Percentiles rank a stretch among this genome's conserved stretches.
Conservation (phyloP, 2,113 vertebrate species). For the Myodes glareolus region DNA sequence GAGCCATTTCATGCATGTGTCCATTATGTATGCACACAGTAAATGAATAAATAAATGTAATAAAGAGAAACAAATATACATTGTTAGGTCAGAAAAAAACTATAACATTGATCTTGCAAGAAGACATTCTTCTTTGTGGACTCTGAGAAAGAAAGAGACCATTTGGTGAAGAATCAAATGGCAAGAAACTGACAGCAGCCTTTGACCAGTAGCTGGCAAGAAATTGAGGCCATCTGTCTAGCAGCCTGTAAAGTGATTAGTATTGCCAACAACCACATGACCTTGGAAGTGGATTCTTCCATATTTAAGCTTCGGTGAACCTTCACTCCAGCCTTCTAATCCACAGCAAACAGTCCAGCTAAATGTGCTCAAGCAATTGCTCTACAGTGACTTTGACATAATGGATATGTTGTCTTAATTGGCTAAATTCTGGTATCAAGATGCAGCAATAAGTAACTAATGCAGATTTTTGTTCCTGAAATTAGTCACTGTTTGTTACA, state of each 20-base stretch:
- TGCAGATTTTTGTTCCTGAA: background rate
- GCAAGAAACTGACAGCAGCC: background rate
- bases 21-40: background rate
- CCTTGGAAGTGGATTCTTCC: background rate
- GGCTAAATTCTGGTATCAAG: background rate
- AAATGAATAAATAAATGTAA: background rate
- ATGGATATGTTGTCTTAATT: background rate
- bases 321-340: background rate
- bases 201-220: conserved; percentile 24
- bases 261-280: background rate
- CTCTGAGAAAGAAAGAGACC: background rate
- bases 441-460: background rate
- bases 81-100: background rate
- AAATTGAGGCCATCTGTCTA: background rate
- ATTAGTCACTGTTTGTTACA: background rate
- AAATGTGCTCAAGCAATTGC: background rate
- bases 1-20: background rate
- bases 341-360: background rate
- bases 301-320: background rate
- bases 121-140: background rate
- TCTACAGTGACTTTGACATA: background rate
- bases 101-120: background rate
- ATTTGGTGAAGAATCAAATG: background rate
- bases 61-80: background rate
- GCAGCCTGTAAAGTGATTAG: background rate